Evolutionary conservation across 1,140 invertebrate species (phyloP), one percentile per base, ranked within the genome.

Genomic region (Paracyclopina nana): DNA sequence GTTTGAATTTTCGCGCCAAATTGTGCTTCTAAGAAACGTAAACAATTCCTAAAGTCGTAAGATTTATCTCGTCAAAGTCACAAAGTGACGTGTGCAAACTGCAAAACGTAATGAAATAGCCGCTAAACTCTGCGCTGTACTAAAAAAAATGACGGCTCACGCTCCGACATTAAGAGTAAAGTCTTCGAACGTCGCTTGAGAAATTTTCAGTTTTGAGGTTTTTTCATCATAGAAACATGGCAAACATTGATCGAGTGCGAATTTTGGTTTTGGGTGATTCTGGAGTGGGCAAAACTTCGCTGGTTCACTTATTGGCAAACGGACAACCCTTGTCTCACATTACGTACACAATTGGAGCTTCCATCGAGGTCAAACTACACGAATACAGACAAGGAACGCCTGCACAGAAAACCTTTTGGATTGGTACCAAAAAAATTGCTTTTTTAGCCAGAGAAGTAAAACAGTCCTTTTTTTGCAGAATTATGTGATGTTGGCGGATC

Each of bases 401-500:
- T 11, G 57, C 61, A 27, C 87, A 96, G 61, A 80, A 80, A 56
- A 80, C 80, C 22, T 95, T 82, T 67, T 94, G 94, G 66, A 72
- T 96, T 31, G 42, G 42, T 44, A n/a, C n/a, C n/a, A 25, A 44
- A 12, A 2, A 38, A 38, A 2, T 9, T 38, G 9, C 20, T 16
- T 31, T 31, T 31, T 31, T 14, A 9, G 29, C 9, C 9, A 9
- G 29, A 9, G 29, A 31, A 9, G 9, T 14, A 31, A 5, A 4
- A 4, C 24, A 5, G 16, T 44, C 42, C 4, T 3, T 44, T 24
- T 44, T 44, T 22, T 20, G 5, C 12, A 44, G 91, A 96, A 68
- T 68, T 96, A 20, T 96, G 88, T 79, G 92, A 97, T 63, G 74
- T 96, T 53, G 92, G 91, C 14, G 91, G 91, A 12, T 91, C 85